These are phyloP conservation scores for Potamilus streckersoni DNA, from an alignment of 1,140 invertebrate genomes.

Conservation along the genomic window DNA sequence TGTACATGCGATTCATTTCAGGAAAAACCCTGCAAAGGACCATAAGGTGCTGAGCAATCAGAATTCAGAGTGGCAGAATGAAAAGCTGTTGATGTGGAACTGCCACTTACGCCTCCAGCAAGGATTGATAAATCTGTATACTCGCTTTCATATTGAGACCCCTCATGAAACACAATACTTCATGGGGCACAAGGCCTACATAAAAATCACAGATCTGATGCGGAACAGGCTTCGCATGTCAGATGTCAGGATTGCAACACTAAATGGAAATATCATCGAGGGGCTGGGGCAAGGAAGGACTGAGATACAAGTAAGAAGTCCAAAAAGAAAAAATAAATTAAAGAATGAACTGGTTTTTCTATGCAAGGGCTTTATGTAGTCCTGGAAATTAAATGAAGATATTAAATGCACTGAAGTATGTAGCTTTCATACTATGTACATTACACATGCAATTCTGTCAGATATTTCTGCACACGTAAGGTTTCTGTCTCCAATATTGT, in stretches of 20 bases:
- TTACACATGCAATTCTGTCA: no score
- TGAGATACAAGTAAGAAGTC: constrained; percentile 83
- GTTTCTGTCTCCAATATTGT: no score
- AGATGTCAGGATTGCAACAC: constrained; percentile 86
- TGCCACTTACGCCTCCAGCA: constrained; percentile 91
- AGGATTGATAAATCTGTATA: constrained; percentile 87
- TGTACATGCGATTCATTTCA: no score
- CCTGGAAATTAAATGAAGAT: no score
- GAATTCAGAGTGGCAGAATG: neutral
- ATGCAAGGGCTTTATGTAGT: no score
- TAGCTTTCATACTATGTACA: no score
- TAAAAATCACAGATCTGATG: constrained; percentile 92
- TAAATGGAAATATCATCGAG: constrained; percentile 84
- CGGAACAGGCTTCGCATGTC: constrained; percentile 84
- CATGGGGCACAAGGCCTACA: constrained; percentile 85
- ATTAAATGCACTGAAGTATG: no score
- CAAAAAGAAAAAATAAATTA: no score
- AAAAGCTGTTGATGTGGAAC: constrained; percentile 23
- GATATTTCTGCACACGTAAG: no score
- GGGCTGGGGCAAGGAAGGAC: constrained; percentile 89
- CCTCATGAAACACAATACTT: constrained; percentile 45
- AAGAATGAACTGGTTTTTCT: no score
- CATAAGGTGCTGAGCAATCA: no score
- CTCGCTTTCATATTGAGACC: constrained; percentile 78
- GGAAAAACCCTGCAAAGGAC: no score